Conservation (phyloP, 2,113 vertebrate species). For the Chloebia gouldiae region DNA sequence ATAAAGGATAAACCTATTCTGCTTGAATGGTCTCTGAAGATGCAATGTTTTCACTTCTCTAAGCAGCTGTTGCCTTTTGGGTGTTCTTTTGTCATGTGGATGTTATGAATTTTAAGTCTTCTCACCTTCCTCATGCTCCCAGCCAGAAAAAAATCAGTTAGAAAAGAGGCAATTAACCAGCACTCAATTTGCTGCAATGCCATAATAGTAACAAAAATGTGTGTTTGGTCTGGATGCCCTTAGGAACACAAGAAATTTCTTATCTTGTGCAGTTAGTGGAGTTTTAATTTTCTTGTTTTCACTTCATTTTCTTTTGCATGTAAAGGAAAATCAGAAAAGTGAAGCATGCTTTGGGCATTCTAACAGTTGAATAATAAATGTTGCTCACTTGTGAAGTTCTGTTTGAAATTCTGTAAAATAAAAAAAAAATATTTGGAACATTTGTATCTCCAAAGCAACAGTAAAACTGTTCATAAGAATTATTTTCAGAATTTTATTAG, state of each 20-base stretch:
- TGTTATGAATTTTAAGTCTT: constrained; percentile 23
- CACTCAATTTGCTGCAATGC: not conserved
- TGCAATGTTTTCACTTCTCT: not conserved
- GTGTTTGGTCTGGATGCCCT: not conserved
- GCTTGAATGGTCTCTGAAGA: not conserved
- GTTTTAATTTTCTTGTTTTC: constrained; percentile 26
- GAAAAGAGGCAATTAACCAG: not conserved
- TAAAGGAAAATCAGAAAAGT: not conserved
- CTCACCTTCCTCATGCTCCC: not conserved
- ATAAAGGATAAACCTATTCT: not conserved
- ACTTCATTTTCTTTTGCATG: not conserved
- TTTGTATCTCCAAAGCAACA: not conserved
- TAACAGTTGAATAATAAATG: not conserved
- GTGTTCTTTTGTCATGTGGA: not conserved
- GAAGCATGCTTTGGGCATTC: not conserved
- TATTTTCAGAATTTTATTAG: not conserved
- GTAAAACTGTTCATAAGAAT: not conserved
- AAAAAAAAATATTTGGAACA: not conserved
- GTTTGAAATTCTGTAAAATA: not conserved
- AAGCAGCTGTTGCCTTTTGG: constrained; percentile 28
- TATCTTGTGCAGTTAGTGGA: not conserved
- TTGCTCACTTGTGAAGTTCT: not conserved
- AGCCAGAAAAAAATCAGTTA: not conserved
- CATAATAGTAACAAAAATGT: not conserved
- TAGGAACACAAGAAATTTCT: not conserved